Base-by-base conservation (phyloP, 1,140 invertebrate species). In the Drosophila parvula region DNA sequence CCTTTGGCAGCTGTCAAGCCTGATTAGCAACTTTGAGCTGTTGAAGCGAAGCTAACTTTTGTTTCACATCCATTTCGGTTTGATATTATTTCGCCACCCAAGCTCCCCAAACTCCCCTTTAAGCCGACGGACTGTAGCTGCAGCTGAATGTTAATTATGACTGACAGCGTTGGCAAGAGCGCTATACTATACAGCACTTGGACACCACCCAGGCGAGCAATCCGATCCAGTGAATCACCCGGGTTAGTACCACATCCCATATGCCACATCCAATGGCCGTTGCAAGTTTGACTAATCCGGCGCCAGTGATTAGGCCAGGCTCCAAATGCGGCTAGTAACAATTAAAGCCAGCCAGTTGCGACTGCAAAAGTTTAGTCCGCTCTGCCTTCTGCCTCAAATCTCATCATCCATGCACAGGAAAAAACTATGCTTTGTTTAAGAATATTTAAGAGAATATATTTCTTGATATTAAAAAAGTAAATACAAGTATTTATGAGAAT, bases 231-330 rank as follows among this genome's bases (percentile, higher is more conserved):
- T 32, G 18, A 65, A 4, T 41, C 65, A 79, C 44, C 67, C 45
- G 41, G 50, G 36, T 0, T 48, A 27, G n/a, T 53, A 14, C 30
- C 40, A 28, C 18, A 8, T 44, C 41, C 41, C 9, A 9, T n/a
- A 16, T 34, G 45, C 32, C 22, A 58, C 41, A 48, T 34, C 51
- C 32, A 12, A 16, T 43, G 11, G 48, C 16, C 38, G 12, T 41
- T 44, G 40, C 59, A 61, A 75, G 41, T 74, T 74, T 47, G 40
- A 53, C 83, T 80, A 83, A 88, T 68, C 79, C 64, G 79, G 61
- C 76, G 57, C 79, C 75, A 89, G 83, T 89, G 84, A 89, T 88
- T 88, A 88, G 68, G 84, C 80, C 71, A 67, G 86, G 77, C 79
- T 70, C 60, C 83, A 77, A 88, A 79, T 81, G 82, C 74, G 79